These are phyloP conservation scores for Gavia stellata DNA, from an alignment of 2,113 vertebrate genomes.

Conservation along the genomic window DNA sequence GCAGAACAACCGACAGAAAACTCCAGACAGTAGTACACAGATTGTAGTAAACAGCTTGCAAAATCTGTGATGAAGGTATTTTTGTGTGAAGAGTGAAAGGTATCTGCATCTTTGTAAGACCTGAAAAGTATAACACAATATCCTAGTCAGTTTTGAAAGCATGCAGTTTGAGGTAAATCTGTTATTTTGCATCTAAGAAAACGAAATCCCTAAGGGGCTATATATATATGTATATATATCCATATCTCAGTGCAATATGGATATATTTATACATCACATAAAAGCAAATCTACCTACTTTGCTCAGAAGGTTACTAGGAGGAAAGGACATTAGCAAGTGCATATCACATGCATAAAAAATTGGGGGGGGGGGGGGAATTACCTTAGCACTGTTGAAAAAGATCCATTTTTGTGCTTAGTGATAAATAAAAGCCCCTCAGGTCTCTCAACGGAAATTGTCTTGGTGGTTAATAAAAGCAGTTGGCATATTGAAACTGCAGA, in stretches of 20 bases:
- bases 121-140: slow-evolving; percentile 54
- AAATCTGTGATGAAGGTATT: slow-evolving; percentile 49
- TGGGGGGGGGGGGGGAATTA: background rate
- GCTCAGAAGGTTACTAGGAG: slow-evolving; percentile 39
- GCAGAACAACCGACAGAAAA: slow-evolving; percentile 62
- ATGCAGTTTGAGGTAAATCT: slow-evolving; percentile 68
- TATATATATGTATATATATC: background rate
- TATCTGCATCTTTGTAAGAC: slow-evolving; percentile 62
- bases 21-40: slow-evolving; percentile 50
- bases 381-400: background rate
- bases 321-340: slow-evolving; percentile 19
- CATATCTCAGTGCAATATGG: slow-evolving; percentile 9
- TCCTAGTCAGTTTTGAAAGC: slow-evolving; percentile 54
- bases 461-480: slow-evolving; percentile 2
- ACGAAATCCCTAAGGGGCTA: slow-evolving; percentile 43
- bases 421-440: slow-evolving; percentile 53
- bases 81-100: slow-evolving; percentile 51
- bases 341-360: slow-evolving; percentile 49
- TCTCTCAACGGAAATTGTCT: slow-evolving; percentile 41
- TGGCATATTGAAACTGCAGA: slow-evolving; percentile 14
- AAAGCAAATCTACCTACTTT: slow-evolving; percentile 61
- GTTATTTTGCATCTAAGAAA: slow-evolving; percentile 55
- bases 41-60: slow-evolving; percentile 47
- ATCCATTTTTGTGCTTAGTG: slow-evolving; percentile 23
- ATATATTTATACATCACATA: slow-evolving; percentile 29